A percentile compares a stretch with the other conserved stretches of the same genome.
These are phyloP conservation scores for Alviniconcha marisindica DNA, from an alignment of 1,140 invertebrate genomes.

Conservation along the genomic window DNA sequence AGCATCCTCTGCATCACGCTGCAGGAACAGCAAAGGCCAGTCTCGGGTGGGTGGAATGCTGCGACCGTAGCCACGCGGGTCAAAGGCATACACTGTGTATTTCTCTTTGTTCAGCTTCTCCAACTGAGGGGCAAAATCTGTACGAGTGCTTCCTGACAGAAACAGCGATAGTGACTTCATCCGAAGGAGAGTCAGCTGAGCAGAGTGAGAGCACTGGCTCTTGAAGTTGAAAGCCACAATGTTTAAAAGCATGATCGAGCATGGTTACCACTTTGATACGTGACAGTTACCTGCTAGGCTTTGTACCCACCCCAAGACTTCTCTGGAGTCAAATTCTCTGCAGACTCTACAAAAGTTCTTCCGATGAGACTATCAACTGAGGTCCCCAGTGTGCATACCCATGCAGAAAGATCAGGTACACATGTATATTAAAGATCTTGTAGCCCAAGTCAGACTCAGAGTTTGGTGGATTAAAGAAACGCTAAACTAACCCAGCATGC, in stretches of 20 bases:
- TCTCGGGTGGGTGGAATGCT: conserved; percentile 86
- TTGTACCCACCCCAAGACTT: neutral
- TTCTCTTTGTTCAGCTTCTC: conserved; percentile 82
- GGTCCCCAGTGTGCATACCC: too few species aligned
- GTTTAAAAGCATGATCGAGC: neutral
- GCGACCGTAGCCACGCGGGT: conserved; percentile 91
- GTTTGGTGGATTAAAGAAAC: too few species aligned
- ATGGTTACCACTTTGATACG: too few species aligned
- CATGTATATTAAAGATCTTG: too few species aligned
- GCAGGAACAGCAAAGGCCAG: conserved; percentile 84
- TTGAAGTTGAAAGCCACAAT: neutral
- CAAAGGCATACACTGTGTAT: conserved; percentile 89
- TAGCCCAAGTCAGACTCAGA: too few species aligned
- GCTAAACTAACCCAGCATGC: too few species aligned
- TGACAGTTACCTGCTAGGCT: neutral
- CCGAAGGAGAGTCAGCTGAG: neutral
- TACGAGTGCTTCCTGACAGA: conserved; percentile 82
- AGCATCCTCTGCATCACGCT: conserved; percentile 85
- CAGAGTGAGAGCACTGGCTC: neutral
- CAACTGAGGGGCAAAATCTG: conserved; percentile 89
- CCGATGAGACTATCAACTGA: too few species aligned
- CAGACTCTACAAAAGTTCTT: too few species aligned
- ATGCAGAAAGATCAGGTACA: too few species aligned
- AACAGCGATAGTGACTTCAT: neutral
- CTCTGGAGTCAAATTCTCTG: neutral